Conservation (phyloP, 2,888 invertebrate genomes). For the Parnassius smintheus region DNA sequence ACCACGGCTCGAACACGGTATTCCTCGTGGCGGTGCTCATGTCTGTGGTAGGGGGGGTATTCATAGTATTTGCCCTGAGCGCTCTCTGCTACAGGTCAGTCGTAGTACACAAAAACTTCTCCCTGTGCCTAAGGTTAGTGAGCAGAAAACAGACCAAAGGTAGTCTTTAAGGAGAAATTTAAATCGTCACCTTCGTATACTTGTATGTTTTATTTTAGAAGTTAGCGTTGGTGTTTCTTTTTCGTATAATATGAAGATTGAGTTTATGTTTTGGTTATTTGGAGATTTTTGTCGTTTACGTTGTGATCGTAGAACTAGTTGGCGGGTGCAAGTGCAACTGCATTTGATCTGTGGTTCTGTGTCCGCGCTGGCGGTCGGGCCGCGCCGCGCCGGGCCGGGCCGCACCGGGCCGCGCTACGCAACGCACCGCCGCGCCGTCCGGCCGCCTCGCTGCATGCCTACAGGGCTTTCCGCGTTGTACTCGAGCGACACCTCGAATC, state of each 20-base stretch:
- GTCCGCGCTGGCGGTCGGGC: conserved; percentile 46
- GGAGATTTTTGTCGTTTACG: conserved; percentile 68
- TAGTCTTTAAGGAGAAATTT: conserved; percentile 83
- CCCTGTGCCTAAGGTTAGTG: conserved; percentile 99
- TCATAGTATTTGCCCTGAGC: conserved; percentile 99
- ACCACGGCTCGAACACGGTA: conserved; percentile 98
- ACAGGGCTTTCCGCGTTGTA: conserved; percentile 78
- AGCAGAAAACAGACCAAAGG: conserved; percentile 90
- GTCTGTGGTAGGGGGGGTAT: conserved; percentile 99
- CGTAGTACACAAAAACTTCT: conserved; percentile 99
- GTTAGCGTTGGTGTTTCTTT: conserved; percentile 80
- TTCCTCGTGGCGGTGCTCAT: conserved; percentile 98
- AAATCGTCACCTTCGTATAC: conserved; percentile 81
- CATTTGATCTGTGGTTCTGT: conserved; percentile 81
- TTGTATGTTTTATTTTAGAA: conserved; percentile 77
- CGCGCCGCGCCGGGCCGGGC: conserved; percentile 32
- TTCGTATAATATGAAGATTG: conserved; percentile 74
- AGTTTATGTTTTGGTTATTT: conserved; percentile 56
- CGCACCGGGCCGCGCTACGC: conserved; percentile 31
- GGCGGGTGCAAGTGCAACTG: conserved; percentile 69
- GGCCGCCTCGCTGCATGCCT: conserved; percentile 76
- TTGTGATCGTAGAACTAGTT: conserved; percentile 78
- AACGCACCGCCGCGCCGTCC: conserved; percentile 49
- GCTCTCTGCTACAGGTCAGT: conserved; percentile 99
- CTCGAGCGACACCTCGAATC: conserved; percentile 74